phyloP scores from a whole-genome alignment of 2,888 invertebrate species.

The Macrophya alboannulata region DNA sequence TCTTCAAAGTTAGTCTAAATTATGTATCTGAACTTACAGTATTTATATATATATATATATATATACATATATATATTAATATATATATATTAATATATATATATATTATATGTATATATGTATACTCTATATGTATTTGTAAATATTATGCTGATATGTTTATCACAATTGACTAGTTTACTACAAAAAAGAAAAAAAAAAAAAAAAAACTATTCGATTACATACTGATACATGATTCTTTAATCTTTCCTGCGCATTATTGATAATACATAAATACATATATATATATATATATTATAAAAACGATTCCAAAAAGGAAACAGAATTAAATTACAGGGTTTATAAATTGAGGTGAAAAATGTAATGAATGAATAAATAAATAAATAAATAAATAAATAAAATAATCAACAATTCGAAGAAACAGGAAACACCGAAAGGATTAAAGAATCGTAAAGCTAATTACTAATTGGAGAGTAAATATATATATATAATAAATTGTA shows the following conservation, averaged over 20 bases:
- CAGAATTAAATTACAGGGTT: too few species aligned
- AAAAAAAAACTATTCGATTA: slow-evolving; percentile 2
- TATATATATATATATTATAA: neutral
- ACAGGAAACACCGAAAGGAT: slow-evolving; percentile 29
- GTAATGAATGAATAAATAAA: neutral
- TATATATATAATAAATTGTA: neutral
- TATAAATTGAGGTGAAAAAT: too few species aligned
- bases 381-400: neutral
- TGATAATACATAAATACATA: neutral
- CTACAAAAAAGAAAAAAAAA: too few species aligned
- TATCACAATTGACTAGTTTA: slow-evolving; percentile 46
- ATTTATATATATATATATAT: neutral
- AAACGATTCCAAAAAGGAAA: neutral
- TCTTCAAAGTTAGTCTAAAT: neutral
- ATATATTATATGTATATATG: too few species aligned
- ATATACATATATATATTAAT: neutral
- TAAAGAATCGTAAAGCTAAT: slow-evolving; percentile 53
- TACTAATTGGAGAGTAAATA: slow-evolving; percentile 62
- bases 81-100: neutral
- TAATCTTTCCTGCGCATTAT: slow-evolving; percentile 26
- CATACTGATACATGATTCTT: slow-evolving; percentile 23
- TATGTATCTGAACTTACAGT: slow-evolving; percentile 26
- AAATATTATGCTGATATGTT: slow-evolving; percentile 52
- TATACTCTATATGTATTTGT: neutral
- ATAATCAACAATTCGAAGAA: neutral